These are phyloP conservation scores for Romanogobio albipinnatus DNA, from an alignment of 2,113 vertebrate species.

Conservation along the genomic window DNA sequence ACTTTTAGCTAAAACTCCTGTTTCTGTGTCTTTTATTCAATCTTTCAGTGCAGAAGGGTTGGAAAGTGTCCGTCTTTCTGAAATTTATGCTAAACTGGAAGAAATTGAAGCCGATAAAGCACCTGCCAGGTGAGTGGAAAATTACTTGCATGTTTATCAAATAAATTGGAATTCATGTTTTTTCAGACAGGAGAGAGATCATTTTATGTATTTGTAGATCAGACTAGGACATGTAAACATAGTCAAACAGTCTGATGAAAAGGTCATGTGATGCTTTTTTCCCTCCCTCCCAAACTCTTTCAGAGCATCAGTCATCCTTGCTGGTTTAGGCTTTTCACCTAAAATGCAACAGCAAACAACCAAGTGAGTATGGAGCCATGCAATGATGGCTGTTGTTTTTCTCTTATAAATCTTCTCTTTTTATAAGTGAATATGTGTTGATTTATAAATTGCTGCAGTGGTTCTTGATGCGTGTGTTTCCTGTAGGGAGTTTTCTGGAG, in stretches of 20 bases:
- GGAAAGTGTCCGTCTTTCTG: conserved; percentile 85
- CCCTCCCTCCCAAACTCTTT: neutral
- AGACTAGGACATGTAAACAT: neutral
- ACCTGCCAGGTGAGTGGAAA: conserved; percentile 84
- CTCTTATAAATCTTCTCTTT: neutral
- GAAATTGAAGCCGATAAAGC: conserved; percentile 98
- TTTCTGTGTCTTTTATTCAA: neutral
- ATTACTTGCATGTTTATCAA: neutral
- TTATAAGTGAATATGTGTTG: neutral
- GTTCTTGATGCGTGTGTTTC: neutral
- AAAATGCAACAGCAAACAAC: conserved; percentile 94
- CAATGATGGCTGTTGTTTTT: neutral
- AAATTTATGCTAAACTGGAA: conserved; percentile 91
- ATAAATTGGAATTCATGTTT: neutral
- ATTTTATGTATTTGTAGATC: neutral
- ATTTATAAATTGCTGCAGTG: neutral
- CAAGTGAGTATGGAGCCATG: conserved; percentile 79
- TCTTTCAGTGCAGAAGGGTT: conserved; percentile 81
- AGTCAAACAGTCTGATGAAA: neutral
- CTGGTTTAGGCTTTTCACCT: conserved; percentile 91
- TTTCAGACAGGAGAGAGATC: neutral
- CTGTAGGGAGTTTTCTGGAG: conserved; percentile 96
- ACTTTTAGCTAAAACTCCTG: neutral
- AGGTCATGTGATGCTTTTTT: neutral
- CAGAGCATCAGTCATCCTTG: conserved; percentile 94